phyloP scores from a whole-genome alignment of 1,140 invertebrate genomes.

The Sweltsa coloradensis region DNA sequence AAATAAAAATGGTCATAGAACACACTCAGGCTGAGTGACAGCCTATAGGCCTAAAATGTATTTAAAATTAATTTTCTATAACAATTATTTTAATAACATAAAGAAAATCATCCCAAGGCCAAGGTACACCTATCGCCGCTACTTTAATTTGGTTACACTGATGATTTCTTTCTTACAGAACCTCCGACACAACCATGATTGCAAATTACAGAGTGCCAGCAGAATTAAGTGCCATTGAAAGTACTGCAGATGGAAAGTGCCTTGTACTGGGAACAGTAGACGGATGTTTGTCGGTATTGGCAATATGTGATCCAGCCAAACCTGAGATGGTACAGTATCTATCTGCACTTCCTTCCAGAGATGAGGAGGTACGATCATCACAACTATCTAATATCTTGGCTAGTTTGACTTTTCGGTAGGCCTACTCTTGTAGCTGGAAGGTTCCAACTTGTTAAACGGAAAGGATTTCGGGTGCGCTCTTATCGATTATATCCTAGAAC shows the following conservation, averaged over 20 bases:
- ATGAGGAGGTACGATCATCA: slow-evolving; percentile 41
- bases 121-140: too few species aligned
- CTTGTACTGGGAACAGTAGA: slow-evolving; percentile 84
- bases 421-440: too few species aligned
- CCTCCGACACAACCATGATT: slow-evolving; percentile 75
- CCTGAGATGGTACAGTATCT: slow-evolving; percentile 48
- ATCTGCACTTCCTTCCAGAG: slow-evolving; percentile 51
- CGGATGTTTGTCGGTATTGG: slow-evolving; percentile 84
- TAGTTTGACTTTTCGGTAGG: background rate
- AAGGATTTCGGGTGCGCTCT: background rate
- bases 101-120: too few species aligned
- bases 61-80: too few species aligned
- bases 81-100: too few species aligned
- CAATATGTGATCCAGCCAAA: slow-evolving; percentile 67
- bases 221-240: slow-evolving; percentile 75
- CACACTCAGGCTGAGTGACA: too few species aligned
- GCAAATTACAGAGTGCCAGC: slow-evolving; percentile 88
- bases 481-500: background rate
- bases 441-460: too few species aligned
- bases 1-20: too few species aligned
- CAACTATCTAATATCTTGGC: background rate
- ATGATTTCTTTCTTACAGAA: too few species aligned
- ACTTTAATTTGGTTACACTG: too few species aligned
- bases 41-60: too few species aligned
- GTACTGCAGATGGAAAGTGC: slow-evolving; percentile 66